phyloP scores from a whole-genome alignment of 2,113 vertebrate species.

The Dicerorhinus sumatrensis region DNA sequence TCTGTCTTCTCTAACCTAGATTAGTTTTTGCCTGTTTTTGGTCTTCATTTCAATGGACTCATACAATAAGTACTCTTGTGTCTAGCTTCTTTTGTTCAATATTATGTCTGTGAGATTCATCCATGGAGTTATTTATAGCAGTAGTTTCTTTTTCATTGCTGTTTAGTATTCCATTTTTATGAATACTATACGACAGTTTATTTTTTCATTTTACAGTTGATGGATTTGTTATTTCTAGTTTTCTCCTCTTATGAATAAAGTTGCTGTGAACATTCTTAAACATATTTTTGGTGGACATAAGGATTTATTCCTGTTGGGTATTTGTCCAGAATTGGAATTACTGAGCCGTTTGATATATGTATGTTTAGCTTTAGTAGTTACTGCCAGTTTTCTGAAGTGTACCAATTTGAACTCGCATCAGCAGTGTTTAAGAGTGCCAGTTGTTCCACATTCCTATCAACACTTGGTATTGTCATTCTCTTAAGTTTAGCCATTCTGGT shows the following conservation, averaged over 20 bases:
- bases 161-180: conserved; percentile 1
- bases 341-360: not conserved
- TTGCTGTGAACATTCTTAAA: conserved; percentile 31
- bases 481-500: conserved; percentile 22
- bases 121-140: not conserved
- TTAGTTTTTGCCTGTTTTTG: not conserved
- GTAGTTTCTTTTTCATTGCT: conserved; percentile 24
- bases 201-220: conserved; percentile 19
- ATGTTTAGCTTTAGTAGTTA: not conserved
- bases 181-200: not conserved
- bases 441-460: not conserved
- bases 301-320: not conserved
- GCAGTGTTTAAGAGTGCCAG: not conserved
- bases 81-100: conserved; percentile 15
- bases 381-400: not conserved
- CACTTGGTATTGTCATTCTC: not conserved
- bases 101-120: conserved; percentile 32
- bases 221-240: conserved; percentile 19
- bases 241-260: conserved; percentile 1
- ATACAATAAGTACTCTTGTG: not conserved
- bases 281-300: not conserved
- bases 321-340: not conserved
- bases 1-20: not conserved
- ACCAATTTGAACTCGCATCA: not conserved
- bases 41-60: not conserved